These are phyloP conservation scores for Dryococelus australis DNA, from an alignment of 2,888 invertebrate species.

Conservation along the genomic window DNA sequence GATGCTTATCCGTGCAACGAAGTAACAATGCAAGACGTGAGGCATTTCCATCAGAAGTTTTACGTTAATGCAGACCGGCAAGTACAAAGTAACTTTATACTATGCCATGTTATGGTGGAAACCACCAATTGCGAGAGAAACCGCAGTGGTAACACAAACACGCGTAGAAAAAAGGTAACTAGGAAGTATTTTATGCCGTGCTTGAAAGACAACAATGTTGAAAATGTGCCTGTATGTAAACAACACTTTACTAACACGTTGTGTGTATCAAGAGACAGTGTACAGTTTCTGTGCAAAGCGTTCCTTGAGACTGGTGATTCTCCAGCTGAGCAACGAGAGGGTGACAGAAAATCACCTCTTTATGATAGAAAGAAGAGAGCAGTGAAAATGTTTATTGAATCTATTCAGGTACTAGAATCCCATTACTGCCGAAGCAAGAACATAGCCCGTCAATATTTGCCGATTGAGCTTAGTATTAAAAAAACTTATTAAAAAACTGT, in stretches of 20 bases:
- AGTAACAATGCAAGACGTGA: background rate
- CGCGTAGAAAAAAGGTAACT: conserved; percentile 7
- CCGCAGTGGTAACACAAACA: background rate
- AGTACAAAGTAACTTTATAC: conserved; percentile 17
- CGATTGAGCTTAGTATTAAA: conserved; percentile 17
- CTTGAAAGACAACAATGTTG: background rate
- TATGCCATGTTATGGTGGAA: background rate
- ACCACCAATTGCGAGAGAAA: background rate
- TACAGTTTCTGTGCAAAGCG: background rate
- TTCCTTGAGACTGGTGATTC: background rate
- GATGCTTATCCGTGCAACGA: background rate
- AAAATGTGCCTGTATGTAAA: background rate
- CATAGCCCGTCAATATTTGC: conserved; percentile 13
- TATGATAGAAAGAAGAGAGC: background rate
- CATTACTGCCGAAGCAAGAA: conserved; percentile 26
- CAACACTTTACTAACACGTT: background rate
- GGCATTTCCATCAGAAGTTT: background rate
- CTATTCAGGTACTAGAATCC: conserved; percentile 24
- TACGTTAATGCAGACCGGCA: background rate
- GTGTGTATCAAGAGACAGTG: conserved; percentile 7
- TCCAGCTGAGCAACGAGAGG: background rate
- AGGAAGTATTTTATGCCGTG: conserved; percentile 26
- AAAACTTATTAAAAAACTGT: too few species aligned
- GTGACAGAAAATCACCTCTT: conserved; percentile 7
- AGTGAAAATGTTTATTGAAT: conserved; percentile 16